A percentile compares a stretch with the other conserved stretches of the same genome.
Conservation (phyloP, 35 echinoderm and acorn worm species). For the Eucidaris tribuloides region DNA sequence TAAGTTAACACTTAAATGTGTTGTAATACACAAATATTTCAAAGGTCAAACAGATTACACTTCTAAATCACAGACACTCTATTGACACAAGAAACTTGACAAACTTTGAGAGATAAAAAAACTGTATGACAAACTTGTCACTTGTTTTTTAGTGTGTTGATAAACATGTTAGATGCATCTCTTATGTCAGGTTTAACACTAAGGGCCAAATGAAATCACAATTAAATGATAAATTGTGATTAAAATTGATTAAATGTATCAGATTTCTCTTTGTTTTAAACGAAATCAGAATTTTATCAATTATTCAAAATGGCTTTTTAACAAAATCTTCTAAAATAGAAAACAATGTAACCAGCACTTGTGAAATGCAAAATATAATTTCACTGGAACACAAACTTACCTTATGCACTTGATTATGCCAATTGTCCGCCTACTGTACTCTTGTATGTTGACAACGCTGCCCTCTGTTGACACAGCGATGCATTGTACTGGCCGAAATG, state of each 20-base stretch:
- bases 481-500: conserved; percentile 36
- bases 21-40: too few species aligned
- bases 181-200: too few species aligned
- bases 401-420: conserved; percentile 66
- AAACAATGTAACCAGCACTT: not conserved
- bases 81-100: too few species aligned
- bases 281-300: not conserved
- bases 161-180: too few species aligned
- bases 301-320: not conserved
- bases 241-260: not conserved
- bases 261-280: not conserved
- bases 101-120: too few species aligned
- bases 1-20: too few species aligned
- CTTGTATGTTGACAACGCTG: conserved; percentile 24
- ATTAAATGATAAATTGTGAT: not conserved
- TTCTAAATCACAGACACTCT: too few species aligned
- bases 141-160: too few species aligned
- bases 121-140: too few species aligned
- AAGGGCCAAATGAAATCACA: too few species aligned
- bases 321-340: not conserved
- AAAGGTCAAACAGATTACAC: too few species aligned
- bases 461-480: conserved; percentile 13
- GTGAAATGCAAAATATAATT: not conserved
- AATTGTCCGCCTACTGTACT: conserved; percentile 35
- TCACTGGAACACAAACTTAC: conserved; percentile 9